Base-by-base conservation (phyloP, 2,888 invertebrate genomes). In the Saturnia japonica region DNA sequence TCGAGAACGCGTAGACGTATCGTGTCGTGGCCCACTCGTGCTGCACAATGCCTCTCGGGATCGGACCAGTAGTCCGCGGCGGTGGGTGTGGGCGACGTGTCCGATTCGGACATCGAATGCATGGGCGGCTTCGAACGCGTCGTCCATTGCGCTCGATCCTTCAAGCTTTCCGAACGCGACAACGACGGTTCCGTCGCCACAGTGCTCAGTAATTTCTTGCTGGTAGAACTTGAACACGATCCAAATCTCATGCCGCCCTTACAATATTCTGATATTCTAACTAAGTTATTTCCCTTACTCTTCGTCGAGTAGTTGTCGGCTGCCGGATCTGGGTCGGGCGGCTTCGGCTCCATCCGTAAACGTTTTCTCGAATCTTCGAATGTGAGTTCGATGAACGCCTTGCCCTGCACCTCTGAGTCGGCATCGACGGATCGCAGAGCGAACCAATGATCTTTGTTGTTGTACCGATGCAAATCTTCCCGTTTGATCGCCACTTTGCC, bases 381-480 rank as follows among this genome's bases (percentile, higher is more conserved):
- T 74, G 95, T 95, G 75, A 98, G 95, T 88, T 97, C 97, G 79
- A 98, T 95, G 85, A 98, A 97, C 68, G 97, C 97, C 94, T 98
- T 98, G 76, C 97, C 98, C 91, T 98, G 98, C 71, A 98, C 98
- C 91, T 98, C 98, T 0, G 97, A 97, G 88, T 98, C 97, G 2
- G 97, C 97, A 90, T 98, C 98, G 42, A 98, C 97, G 45, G 97
- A 96, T 81, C 96, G 95, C 88, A 97, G 91, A 69, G 97, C 96
- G 88, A 98, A 98, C 98, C 98, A 98, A 86, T 98, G 97, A 89
- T 98, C 98, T 85, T 97, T 98, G 86, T 97, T 97, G 91, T 98
- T 97, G 91, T 98, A 98, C 77, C 96, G 95, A 81, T 97, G 96
- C 78, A 98, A 93, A 83, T 98, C 97, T 86, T 98, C 97, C 74